phyloP scores from a whole-genome alignment of 2,888 invertebrate genomes.

The Nemotelus nigrinus region DNA sequence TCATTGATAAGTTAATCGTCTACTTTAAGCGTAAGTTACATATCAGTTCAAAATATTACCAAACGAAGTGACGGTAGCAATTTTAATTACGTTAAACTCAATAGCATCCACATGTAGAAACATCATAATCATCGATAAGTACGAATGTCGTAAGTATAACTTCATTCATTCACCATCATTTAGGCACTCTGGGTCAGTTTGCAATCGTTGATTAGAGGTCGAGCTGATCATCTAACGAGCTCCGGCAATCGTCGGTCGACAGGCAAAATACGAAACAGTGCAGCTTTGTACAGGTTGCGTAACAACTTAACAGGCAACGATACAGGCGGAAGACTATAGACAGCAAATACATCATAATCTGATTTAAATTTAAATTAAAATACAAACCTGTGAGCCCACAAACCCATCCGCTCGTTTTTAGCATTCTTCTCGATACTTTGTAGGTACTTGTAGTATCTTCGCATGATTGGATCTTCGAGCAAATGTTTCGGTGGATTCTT shows the following conservation, averaged over 20 bases:
- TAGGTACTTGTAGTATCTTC: conserved; percentile 60
- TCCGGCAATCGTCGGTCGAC: conserved; percentile 59
- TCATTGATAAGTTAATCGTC: too few relatives aligned
- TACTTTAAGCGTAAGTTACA: not conserved
- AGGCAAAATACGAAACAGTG: conserved; percentile 52
- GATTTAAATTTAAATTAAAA: not conserved
- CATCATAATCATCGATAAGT: not conserved
- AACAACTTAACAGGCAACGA: conserved; percentile 51
- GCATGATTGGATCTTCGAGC: conserved; percentile 46
- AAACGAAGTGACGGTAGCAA: not conserved
- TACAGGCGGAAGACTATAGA: conserved; percentile 52
- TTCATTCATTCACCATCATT: not conserved
- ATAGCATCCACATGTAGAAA: not conserved
- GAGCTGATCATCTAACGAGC: conserved; percentile 55
- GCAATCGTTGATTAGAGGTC: not conserved
- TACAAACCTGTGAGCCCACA: conserved; percentile 50
- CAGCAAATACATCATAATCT: conserved; percentile 5
- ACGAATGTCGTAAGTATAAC: conserved; percentile 9
- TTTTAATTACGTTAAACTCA: not conserved
- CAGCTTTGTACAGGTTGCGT: conserved; percentile 46
- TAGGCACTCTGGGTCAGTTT: not conserved
- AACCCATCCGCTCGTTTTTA: conserved; percentile 50
- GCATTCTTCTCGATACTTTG: conserved; percentile 56
- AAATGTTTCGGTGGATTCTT: conserved; percentile 50
- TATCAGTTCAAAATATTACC: not conserved